Base-by-base conservation (phyloP, 2,888 invertebrate genomes). In the Acanthosepion pharaonis region DNA sequence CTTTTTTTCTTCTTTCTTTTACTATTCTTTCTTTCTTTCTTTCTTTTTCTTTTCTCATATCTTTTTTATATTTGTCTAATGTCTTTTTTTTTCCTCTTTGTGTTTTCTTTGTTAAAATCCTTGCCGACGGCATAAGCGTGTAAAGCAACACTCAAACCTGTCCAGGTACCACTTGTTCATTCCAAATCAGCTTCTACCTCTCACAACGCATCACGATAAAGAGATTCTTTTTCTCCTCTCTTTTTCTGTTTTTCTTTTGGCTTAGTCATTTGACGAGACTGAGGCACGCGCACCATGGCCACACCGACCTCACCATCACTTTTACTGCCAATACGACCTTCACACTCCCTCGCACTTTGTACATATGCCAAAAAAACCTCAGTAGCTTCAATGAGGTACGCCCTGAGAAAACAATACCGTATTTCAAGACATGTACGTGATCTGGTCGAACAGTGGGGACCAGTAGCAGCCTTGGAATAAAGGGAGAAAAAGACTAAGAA, bases 351-450 rank as follows among this genome's bases (percentile, higher is more conserved):
- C n/a, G n/a, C n/a, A 33, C 78, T 18, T 78, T 78, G 78, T 78
- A 78, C 78, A 78, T 78, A 78, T 78, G 78, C 78, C 78, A 78
- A 78, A 78, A 78, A 33, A n/a, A 2, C 15, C n/a, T 78, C 78
- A 78, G 11, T 78, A 15, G n/a, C 78, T 15, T 78, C n/a, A n/a
- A n/a, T 78, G 78, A 11, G n/a, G n/a, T 78, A 15, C 78, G 78
- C n/a, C 78, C n/a, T 11, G 33, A 78, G 78, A 33, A 78, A 78
- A 78, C 78, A 78, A 78, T 11, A 78, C 78, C 9, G 78, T 18
- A 78, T 78, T 78, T 78, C n/a, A 78, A 78, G 78, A 33, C 78
- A 78, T 78, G 78, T n/a, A 78, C 78, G 78, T 78, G 78, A 78
- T 78, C 78, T 78, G 78, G 78, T n/a, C n/a, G 9, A 78, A n/a